Evolutionary conservation across 2,888 invertebrate species (phyloP), one percentile per base, ranked within the genome.

Genomic region (Malthinus flaveolus): DNA sequence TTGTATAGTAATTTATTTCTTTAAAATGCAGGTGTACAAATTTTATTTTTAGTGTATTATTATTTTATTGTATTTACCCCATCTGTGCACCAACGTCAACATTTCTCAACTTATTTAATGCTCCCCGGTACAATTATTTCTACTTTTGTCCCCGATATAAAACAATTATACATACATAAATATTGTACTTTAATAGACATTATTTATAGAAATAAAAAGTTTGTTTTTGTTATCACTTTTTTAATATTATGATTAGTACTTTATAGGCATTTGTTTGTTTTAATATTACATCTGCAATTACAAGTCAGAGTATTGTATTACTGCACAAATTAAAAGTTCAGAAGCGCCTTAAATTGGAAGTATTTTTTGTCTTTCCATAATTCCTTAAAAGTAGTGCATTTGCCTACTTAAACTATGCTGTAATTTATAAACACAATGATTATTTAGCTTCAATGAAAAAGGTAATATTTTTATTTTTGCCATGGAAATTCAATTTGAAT

Each of bases 181-280:
- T 23, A 23, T 42, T 15, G n/a, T 42, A 42, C 39, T 42, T 23
- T 42, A 13, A 42, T 15, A 15, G 39, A 13, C n/a, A n/a, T 42
- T 42, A 42, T 42, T 42, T 42, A 42, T 42, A 42, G 39, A 42
- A 42, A n/a, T 23, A 42, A 42, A 42, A 15, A 42, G 23, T 15
- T 42, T 42, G 23, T 23, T 42, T 37, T 42, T 42, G 39, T 42
- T 42, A 39, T 9, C 7, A 42, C 9, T 15, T 23, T 23, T 23
- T 23, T 42, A 13, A 15, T 42, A 15, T 23, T 23, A 23, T 23
- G 23, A 23, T 2, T 23, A 23, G 2, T 23, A 23, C 23, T 23
- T 23, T 3, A n/a, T n/a, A 23, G 23, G 23, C 23, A n/a, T 23
- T 23, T 2, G 23, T 5, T 23, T 23, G 5, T 23, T 23, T 23